These are phyloP conservation scores for Gastrophysa polygoni DNA, from an alignment of 2,888 invertebrate species.

Conservation along the genomic window DNA sequence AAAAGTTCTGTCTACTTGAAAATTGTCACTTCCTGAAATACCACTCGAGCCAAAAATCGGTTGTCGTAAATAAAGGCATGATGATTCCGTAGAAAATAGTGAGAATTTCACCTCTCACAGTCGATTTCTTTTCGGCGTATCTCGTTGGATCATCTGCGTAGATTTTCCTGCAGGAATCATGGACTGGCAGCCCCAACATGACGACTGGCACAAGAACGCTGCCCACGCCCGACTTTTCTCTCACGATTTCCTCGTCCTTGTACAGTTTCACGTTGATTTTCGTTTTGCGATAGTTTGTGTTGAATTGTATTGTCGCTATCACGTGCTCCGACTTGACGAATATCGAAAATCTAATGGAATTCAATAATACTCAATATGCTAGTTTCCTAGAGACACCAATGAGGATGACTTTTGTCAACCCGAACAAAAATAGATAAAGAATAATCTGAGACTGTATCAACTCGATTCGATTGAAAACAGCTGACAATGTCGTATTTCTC, in stretches of 20 bases:
- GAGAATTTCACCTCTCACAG: neutral
- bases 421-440: too few species aligned
- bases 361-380: neutral
- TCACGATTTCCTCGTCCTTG: constrained; percentile 24
- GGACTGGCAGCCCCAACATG: neutral
- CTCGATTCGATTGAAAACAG: too few species aligned
- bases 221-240: constrained; percentile 24
- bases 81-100: too few species aligned
- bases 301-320: constrained; percentile 31
- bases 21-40: too few species aligned
- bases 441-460: too few species aligned
- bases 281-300: constrained; percentile 27
- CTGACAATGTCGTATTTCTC: too few species aligned
- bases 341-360: constrained; percentile 14
- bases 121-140: neutral
- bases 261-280: constrained; percentile 34
- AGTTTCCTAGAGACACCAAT: too few species aligned
- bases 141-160: neutral
- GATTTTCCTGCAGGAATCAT: neutral
- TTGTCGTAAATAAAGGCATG: too few species aligned
- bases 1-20: too few species aligned
- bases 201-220: constrained; percentile 25
- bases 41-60: too few species aligned
- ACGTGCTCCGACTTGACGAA: constrained; percentile 10
- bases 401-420: too few species aligned